Base-by-base conservation (phyloP, 1,140 invertebrate genomes). In the Philopotamus ludificatus region DNA sequence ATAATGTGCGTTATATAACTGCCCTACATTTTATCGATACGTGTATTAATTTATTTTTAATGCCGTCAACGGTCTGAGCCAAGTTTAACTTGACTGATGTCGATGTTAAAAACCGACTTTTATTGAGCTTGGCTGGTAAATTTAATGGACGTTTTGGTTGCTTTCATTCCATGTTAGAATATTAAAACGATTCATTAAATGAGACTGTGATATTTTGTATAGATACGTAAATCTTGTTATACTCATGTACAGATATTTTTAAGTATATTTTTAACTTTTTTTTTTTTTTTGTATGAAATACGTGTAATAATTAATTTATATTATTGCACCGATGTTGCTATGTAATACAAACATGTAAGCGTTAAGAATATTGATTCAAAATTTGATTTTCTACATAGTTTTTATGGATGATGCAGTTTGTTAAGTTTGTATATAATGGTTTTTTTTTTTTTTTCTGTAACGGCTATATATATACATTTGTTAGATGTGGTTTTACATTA, bases 141-240 rank as follows among this genome's bases (percentile, higher is more conserved):
- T 70, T 70, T 66, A 66, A 70, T 70, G 67, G 59, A 63, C 67
- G 63, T 70, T 70, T 68, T 63, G 21, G 44, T 47, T 66, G 21
- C 28, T 65, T 57, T 65, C 53, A 57, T 53, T 68, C 2, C 2
- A 57, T 57, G 15, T 39, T 26, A 42, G 53, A 60, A 54, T 26
- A 26, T 54, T 70, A 16, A 45, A 66, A 70, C 67, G 60, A 63
- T 70, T 66, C 67, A 70, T 70, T 70, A 66, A 70, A 70, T 70
- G 18, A 63, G 67, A 65, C 67, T 70, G 67, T 69, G 67, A 70
- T 70, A 70, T 70, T 70, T 70, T 65, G 34, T 66, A 53, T 66
- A 66, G 55, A 47, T 44, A 66, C 21, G 55, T 67, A 64, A 39
- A 58, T 49, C 21, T 63, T 51, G 16, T 51, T 42, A 57, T 57